Conservation (phyloP, 2,888 invertebrate genomes). For the Heliconius sara region DNA sequence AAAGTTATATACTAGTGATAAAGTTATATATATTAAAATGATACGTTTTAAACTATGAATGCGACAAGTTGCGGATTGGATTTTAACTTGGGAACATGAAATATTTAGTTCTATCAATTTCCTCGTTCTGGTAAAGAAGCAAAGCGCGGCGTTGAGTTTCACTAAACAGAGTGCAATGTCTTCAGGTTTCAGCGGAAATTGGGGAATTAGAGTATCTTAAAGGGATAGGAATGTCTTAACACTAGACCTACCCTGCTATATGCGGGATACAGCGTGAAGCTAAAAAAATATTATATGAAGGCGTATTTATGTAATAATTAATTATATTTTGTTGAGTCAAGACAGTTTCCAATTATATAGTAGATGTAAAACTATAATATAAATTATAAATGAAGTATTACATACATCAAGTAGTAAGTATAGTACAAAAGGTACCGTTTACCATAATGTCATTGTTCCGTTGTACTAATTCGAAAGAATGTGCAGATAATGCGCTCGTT, state of each 20-base stretch:
- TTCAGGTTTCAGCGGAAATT: not conserved
- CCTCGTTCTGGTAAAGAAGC: not conserved
- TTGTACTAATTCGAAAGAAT: slow-evolving; percentile 18
- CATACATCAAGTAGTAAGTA: not conserved
- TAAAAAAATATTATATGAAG: not conserved
- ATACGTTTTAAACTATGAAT: not conserved
- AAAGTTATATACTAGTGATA: not conserved
- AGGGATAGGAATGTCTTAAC: not conserved
- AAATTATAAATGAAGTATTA: not conserved
- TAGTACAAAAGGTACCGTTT: not conserved
- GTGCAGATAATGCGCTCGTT: slow-evolving; percentile 24
- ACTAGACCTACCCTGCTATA: not conserved
- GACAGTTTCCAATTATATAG: too few species aligned
- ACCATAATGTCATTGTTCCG: not conserved
- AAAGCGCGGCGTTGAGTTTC: not conserved
- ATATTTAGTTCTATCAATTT: not conserved
- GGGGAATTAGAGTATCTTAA: too few species aligned
- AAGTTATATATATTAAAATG: too few species aligned
- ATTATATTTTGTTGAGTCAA: too few species aligned
- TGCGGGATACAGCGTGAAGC: not conserved
- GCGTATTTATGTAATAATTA: too few species aligned
- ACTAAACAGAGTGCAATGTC: not conserved
- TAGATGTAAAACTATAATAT: not conserved
- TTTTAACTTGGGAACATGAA: not conserved
- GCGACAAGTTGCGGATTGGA: not conserved